phyloP scores from a whole-genome alignment of 2,797 vertebrate species.

The Anableps anableps region DNA sequence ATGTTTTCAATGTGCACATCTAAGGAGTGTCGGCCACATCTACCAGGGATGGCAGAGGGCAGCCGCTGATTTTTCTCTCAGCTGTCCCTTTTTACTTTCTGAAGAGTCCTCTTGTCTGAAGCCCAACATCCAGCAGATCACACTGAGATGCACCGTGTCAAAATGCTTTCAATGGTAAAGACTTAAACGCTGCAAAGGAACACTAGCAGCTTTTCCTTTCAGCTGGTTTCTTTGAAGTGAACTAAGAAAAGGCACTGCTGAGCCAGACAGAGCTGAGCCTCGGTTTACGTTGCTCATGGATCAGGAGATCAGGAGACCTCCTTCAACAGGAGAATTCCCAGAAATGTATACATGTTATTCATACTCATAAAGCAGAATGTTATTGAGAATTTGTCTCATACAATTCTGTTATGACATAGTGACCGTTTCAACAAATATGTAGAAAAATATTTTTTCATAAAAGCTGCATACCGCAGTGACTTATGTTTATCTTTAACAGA shows the following conservation, averaged over 20 bases:
- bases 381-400: too few species aligned
- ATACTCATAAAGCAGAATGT: too few species aligned
- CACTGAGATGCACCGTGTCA: neutral
- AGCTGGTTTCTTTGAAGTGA: constrained; percentile 1
- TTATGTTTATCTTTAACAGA: too few species aligned
- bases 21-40: neutral
- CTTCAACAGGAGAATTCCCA: too few species aligned
- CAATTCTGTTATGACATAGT: too few species aligned
- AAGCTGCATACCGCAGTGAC: too few species aligned
- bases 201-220: neutral
- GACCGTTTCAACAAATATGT: too few species aligned
- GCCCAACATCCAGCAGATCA: neutral
- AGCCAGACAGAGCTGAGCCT: too few species aligned
- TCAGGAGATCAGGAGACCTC: too few species aligned
- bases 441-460: too few species aligned
- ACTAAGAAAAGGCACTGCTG: neutral
- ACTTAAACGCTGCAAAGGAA: neutral
- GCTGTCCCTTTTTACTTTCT: neutral
- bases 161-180: neutral
- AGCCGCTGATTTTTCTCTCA: neutral
- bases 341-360: too few species aligned
- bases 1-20: neutral
- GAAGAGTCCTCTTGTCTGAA: neutral
- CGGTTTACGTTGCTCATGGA: too few species aligned
- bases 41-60: neutral